Conservation (phyloP, 2,113 vertebrate species). For the Solea senegalensis region DNA sequence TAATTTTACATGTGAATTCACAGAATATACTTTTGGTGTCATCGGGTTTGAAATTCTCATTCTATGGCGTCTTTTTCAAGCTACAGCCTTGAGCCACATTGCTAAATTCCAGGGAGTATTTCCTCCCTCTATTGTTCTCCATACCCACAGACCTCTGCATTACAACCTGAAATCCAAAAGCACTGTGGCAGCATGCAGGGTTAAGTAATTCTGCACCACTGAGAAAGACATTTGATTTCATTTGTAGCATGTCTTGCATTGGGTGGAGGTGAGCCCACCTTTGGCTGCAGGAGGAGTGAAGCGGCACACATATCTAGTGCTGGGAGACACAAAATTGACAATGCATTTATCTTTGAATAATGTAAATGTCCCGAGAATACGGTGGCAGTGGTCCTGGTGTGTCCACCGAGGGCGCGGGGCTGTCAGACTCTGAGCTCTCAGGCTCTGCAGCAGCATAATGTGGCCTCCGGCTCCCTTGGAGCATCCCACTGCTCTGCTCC, state of each 20-base stretch:
- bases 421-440: conserved; percentile 74
- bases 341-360: conserved; percentile 90
- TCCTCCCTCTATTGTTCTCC: conserved; percentile 51
- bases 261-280: conserved; percentile 83
- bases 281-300: conserved; percentile 82
- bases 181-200: conserved; percentile 65
- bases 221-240: conserved; percentile 86
- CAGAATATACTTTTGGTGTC: neutral
- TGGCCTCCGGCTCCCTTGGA: conserved; percentile 72
- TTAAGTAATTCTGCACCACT: conserved; percentile 82
- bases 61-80: neutral
- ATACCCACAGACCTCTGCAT: conserved; percentile 51
- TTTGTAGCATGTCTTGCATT: conserved; percentile 82
- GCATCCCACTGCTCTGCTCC: conserved; percentile 63
- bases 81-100: neutral
- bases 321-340: conserved; percentile 87
- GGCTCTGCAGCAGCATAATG: conserved; percentile 75
- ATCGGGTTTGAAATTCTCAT: neutral
- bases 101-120: conserved; percentile 11
- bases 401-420: conserved; percentile 72
- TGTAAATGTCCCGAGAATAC: conserved; percentile 86
- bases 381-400: conserved; percentile 78
- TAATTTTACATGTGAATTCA: neutral
- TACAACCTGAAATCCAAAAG: conserved; percentile 56
- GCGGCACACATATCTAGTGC: conserved; percentile 82